phyloP scores from a whole-genome alignment of 2,797 vertebrate species.

The Channallabes apus region DNA sequence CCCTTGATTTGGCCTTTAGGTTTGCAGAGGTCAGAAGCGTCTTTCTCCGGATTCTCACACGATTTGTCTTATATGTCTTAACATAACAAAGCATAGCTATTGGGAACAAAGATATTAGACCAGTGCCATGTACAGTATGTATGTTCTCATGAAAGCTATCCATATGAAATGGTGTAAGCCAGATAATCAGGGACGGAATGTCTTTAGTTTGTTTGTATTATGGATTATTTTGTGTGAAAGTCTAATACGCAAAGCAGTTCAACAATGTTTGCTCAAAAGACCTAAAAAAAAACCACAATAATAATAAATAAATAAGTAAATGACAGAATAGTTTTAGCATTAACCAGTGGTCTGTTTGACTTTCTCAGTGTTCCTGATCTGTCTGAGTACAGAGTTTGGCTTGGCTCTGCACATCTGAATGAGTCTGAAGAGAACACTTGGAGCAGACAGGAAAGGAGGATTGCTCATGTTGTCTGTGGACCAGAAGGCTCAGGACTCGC shows the following conservation, averaged over 20 bases:
- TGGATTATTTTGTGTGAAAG: neutral
- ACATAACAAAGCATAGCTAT: constrained; percentile 53
- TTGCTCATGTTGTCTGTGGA: constrained; percentile 91
- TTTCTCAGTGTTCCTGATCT: constrained; percentile 83
- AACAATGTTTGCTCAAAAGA: neutral
- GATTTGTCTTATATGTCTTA: constrained; percentile 49
- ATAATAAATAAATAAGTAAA: neutral
- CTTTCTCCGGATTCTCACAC: constrained; percentile 26
- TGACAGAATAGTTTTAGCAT: neutral
- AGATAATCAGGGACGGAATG: constrained; percentile 1
- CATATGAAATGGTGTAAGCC: constrained; percentile 9
- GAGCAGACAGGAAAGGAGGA: constrained; percentile 84
- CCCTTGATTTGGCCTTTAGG: constrained; percentile 42
- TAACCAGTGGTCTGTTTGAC: neutral
- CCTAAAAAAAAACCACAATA: neutral
- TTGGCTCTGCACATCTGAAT: constrained; percentile 87
- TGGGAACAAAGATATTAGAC: constrained; percentile 23
- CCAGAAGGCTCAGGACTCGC: constrained; percentile 90
- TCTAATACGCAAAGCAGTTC: neutral
- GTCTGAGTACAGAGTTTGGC: constrained; percentile 90
- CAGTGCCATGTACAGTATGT: constrained; percentile 17
- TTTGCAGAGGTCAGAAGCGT: constrained; percentile 37
- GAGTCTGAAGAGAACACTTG: constrained; percentile 77
- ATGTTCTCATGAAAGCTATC: neutral
- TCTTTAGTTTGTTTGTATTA: constrained; percentile 17